phyloP scores from a whole-genome alignment of 2,888 invertebrate species.

The Dysmachus trigonus region DNA sequence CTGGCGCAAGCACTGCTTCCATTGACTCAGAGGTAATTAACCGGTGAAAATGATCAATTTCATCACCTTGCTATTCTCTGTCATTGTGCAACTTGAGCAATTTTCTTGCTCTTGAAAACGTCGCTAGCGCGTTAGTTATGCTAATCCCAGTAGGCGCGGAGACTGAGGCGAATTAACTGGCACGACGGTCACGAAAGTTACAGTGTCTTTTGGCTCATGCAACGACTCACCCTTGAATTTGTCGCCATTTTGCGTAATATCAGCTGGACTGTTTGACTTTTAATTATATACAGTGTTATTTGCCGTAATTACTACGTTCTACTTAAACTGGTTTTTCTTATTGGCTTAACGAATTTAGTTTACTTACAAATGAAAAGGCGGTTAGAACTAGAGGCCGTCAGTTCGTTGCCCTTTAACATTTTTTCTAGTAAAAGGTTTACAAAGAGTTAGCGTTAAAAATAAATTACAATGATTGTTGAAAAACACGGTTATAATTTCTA shows the following conservation, averaged over 20 bases:
- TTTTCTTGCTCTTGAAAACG: not conserved
- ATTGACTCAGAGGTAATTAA: not conserved
- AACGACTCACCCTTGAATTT: slow-evolving; percentile 2
- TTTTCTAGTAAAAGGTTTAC: no score
- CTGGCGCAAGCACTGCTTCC: not conserved
- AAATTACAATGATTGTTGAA: no score
- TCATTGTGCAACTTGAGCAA: not conserved
- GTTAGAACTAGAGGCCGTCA: not conserved
- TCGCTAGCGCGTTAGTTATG: not conserved
- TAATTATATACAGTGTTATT: not conserved
- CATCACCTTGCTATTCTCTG: not conserved
- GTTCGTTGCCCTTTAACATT: not conserved
- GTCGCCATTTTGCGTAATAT: not conserved
- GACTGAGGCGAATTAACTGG: not conserved
- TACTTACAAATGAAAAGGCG: not conserved
- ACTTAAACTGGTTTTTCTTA: not conserved
- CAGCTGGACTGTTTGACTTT: not conserved
- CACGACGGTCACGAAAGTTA: not conserved
- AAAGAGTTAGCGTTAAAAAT: not conserved
- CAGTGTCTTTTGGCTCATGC: not conserved
- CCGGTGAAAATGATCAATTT: not conserved
- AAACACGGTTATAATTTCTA: no score
- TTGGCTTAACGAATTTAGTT: not conserved
- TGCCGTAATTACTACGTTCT: not conserved
- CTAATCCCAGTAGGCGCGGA: not conserved